Conservation (phyloP, 2,113 vertebrate genomes). For the Acanthisitta chloris region DNA sequence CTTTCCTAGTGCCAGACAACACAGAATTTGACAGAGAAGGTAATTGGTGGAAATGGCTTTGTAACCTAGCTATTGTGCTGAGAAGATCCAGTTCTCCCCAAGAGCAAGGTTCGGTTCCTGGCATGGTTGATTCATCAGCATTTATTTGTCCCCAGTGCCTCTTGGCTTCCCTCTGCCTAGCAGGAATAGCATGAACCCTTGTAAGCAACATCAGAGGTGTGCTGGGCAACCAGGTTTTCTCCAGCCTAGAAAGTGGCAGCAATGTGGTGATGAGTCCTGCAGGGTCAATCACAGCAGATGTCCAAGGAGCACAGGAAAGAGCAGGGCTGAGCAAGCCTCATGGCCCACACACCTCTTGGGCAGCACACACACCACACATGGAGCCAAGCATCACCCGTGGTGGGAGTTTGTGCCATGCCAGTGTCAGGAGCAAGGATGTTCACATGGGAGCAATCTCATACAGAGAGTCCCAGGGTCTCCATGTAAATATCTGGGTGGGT, state of each 20-base stretch:
- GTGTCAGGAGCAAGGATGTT: not conserved
- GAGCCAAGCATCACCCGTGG: rapidly evolving
- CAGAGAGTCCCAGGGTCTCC: not conserved
- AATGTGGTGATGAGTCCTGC: no score
- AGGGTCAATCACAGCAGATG: rapidly evolving
- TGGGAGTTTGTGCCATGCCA: not conserved
- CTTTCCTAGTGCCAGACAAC: not conserved
- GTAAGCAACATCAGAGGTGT: not conserved
- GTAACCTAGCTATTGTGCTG: conserved; percentile 54
- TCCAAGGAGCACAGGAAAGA: not conserved
- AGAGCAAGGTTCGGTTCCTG: conserved; percentile 3
- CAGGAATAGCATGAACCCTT: not conserved
- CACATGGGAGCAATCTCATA: not conserved
- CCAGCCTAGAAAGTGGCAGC: not conserved
- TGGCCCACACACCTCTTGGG: no score
- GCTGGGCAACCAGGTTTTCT: not conserved
- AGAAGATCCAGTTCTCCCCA: conserved; percentile 12
- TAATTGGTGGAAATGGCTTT: conserved; percentile 60
- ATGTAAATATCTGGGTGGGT: not conserved
- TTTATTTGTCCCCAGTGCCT: conserved; percentile 2
- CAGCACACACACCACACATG: not conserved
- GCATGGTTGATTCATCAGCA: not conserved
- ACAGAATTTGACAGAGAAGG: conserved; percentile 37
- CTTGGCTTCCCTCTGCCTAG: not conserved
- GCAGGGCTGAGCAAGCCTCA: not conserved